Percentiles rank a stretch among this genome's conserved stretches.
phyloP scores from a whole-genome alignment of 2,888 invertebrate genomes.

The Hymenopus coronatus region DNA sequence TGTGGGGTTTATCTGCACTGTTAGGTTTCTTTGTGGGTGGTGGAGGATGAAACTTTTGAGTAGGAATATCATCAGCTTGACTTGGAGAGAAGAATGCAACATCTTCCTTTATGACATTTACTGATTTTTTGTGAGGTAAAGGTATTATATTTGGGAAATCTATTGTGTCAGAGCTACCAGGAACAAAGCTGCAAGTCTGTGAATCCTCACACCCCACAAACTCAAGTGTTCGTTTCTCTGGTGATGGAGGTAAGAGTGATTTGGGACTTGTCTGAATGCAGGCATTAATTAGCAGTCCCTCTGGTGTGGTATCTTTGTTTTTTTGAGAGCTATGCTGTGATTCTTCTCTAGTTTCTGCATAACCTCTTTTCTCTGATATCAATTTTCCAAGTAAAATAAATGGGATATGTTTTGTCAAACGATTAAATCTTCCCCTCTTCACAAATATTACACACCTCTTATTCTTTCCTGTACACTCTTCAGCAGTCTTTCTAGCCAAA shows the following conservation, averaged over 20 bases:
- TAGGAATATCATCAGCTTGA: neutral
- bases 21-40: neutral
- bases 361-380: neutral
- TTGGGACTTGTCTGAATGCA: neutral
- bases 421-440: neutral
- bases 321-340: neutral
- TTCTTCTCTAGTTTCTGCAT: no score
- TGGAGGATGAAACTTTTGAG: neutral
- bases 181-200: neutral
- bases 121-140: neutral
- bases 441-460: neutral
- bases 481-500: neutral
- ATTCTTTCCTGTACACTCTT: neutral
- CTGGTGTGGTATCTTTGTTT: neutral
- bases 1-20: neutral
- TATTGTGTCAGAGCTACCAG: neutral
- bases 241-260: neutral
- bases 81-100: neutral
- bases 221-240: neutral
- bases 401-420: neutral
- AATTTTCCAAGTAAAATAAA: neutral
- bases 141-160: neutral
- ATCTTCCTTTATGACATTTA: neutral
- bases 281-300: neutral
- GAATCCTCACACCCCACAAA: neutral